Evolutionary conservation across 2,113 vertebrate species (phyloP).

Genomic region (Leptosomus discolor): DNA sequence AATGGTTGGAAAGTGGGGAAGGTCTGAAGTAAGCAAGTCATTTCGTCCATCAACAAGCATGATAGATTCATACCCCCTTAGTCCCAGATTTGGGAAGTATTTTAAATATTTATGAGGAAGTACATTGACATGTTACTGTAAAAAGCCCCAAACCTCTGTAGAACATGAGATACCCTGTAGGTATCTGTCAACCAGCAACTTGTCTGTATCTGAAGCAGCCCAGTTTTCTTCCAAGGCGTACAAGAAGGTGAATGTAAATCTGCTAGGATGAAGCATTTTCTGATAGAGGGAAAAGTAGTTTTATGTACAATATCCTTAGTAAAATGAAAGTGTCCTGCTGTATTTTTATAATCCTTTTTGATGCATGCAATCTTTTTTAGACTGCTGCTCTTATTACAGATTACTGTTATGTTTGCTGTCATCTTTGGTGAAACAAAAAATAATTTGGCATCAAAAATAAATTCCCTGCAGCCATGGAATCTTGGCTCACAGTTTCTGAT

Average conservation of each 20-base stretch:
- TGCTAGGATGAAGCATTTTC: not conserved
- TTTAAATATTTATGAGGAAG: not conserved
- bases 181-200: not conserved
- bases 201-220: not conserved
- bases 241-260: not conserved
- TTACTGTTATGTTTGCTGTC: not conserved
- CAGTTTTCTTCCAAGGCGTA: not conserved
- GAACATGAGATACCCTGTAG: not conserved
- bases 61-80: not conserved
- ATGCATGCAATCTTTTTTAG: not conserved
- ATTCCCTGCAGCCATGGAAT: not conserved
- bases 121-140: not conserved
- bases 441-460: slow-evolving; percentile 25
- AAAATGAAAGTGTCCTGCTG: not conserved
- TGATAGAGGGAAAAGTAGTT: not conserved
- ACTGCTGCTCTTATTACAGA: not conserved
- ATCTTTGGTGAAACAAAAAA: slow-evolving; percentile 1
- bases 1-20: not conserved
- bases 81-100: not conserved
- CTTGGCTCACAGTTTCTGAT: not conserved
- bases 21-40: not conserved
- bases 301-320: not conserved
- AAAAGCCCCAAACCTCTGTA: not conserved
- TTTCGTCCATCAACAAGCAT: not conserved
- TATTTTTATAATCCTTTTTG: not conserved